A percentile compares a stretch with the other conserved stretches of the same genome.
Conservation (phyloP, 2,888 invertebrate species). For the Caenorhabditis panamensis region DNA sequence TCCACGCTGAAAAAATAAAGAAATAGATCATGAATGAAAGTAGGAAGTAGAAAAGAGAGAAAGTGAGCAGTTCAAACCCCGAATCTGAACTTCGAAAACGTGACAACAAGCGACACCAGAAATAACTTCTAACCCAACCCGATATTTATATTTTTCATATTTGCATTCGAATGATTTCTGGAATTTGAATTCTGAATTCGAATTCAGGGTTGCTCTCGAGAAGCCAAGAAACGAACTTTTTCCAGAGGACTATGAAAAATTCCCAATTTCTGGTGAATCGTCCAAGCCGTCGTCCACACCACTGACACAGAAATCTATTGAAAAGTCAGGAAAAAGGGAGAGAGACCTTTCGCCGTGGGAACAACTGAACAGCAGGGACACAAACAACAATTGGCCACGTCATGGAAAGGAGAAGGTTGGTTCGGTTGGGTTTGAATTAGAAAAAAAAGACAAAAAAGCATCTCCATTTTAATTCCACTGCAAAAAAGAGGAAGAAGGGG, state of each 20-base stretch:
- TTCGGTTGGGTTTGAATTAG: neutral
- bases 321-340: conserved; percentile 6
- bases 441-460: neutral
- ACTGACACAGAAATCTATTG: neutral
- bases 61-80: too few relatives aligned
- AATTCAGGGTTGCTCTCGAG: neutral
- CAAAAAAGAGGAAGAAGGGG: conserved; percentile 6
- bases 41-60: neutral
- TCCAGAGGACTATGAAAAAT: neutral
- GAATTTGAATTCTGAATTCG: too few relatives aligned
- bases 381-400: conserved; percentile 9
- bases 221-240: conserved; percentile 4
- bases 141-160: neutral
- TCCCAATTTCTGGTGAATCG: neutral
- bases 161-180: neutral
- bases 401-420: neutral
- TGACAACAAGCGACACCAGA: too few relatives aligned
- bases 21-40: neutral
- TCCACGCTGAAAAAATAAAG: conserved; percentile 33
- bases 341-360: conserved; percentile 9
- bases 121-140: too few relatives aligned
- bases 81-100: too few relatives aligned
- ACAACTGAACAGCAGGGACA: conserved; percentile 1
- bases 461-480: conserved; percentile 11
- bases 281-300: neutral